A percentile compares a stretch with the other conserved stretches of the same genome.
Conservation (phyloP, 1,140 invertebrate species). For the Camponotus pennsylvanicus region DNA sequence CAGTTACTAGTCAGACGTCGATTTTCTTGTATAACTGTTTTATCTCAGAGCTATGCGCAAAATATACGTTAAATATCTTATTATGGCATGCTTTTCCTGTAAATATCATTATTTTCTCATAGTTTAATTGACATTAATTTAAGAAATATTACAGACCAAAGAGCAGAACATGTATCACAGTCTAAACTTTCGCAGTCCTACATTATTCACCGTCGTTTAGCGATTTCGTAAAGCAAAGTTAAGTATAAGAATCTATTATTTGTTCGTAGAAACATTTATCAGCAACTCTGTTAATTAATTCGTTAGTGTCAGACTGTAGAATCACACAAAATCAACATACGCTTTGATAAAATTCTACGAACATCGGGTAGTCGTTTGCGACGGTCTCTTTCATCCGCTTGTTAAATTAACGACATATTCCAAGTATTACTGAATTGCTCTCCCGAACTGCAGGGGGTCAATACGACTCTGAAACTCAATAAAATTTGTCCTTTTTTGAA, state of each 20-base stretch:
- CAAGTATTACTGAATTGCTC: conserved; percentile 36
- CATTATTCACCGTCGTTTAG: conserved; percentile 23
- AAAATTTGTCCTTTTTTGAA: conserved; percentile 8
- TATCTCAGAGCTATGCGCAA: neutral
- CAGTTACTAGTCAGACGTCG: neutral
- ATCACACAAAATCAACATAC: conserved; percentile 22
- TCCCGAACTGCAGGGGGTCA: conserved; percentile 15
- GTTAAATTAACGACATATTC: conserved; percentile 49
- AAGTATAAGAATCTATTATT: neutral
- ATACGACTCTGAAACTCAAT: neutral
- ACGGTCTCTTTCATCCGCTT: neutral
- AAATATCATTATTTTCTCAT: neutral
- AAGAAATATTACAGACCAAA: neutral
- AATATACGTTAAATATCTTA: neutral
- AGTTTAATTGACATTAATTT: conserved; percentile 27
- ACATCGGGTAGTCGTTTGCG: conserved; percentile 17
- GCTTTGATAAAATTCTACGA: conserved; percentile 23
- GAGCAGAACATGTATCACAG: neutral
- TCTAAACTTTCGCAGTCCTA: conserved; percentile 28
- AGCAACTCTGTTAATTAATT: conserved; percentile 12
- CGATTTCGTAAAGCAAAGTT: neutral
- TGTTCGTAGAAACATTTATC: conserved; percentile 30
- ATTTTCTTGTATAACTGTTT: neutral
- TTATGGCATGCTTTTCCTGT: neutral
- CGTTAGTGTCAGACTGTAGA: conserved; percentile 15